These are phyloP conservation scores for Tenodera sinensis DNA, from an alignment of 2,888 invertebrate genomes.

Conservation along the genomic window DNA sequence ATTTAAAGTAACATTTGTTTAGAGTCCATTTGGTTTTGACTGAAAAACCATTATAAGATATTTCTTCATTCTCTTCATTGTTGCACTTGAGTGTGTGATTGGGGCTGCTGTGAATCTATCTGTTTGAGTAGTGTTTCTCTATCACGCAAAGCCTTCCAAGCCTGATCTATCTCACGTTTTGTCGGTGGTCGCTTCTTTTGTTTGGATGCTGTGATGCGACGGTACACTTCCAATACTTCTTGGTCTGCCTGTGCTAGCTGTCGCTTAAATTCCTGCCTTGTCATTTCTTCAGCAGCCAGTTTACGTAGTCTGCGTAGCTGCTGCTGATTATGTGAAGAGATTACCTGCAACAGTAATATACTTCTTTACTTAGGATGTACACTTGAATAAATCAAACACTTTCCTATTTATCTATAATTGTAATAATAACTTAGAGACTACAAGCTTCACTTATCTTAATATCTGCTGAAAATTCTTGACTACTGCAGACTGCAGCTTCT, in stretches of 20 bases:
- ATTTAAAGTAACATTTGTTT: background rate
- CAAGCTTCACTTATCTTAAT: no score
- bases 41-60: background rate
- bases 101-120: constrained; percentile 16
- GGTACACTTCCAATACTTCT: constrained; percentile 78
- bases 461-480: no score
- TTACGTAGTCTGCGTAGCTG: constrained; percentile 65
- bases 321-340: constrained; percentile 66
- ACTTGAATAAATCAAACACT: no score
- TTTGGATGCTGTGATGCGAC: constrained; percentile 72
- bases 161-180: constrained; percentile 76
- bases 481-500: no score
- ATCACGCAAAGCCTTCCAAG: constrained; percentile 68
- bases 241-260: constrained; percentile 70
- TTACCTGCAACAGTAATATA: background rate
- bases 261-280: constrained; percentile 70
- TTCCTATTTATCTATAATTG: no score
- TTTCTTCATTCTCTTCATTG: background rate
- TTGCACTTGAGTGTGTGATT: background rate
- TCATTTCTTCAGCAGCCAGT: constrained; percentile 74
- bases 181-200: constrained; percentile 77
- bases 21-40: background rate
- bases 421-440: no score
- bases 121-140: constrained; percentile 22
- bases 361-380: background rate